Percentiles rank a stretch among this genome's conserved stretches.
phyloP scores from a whole-genome alignment of 2,113 vertebrate species.

The Choloepus hoffmanni region DNA sequence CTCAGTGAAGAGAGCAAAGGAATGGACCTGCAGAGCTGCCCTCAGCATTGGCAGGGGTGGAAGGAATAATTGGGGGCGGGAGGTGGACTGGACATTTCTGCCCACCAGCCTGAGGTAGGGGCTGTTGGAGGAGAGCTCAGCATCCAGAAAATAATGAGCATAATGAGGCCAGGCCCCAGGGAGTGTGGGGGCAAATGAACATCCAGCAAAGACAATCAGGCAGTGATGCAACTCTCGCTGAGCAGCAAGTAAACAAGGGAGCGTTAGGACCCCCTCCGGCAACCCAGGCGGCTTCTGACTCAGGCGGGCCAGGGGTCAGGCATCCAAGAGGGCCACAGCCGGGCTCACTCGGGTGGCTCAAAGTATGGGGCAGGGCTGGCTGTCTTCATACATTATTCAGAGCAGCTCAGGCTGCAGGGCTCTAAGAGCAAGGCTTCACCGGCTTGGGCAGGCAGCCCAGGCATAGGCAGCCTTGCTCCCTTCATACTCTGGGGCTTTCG shows the following conservation, averaged over 20 bases:
- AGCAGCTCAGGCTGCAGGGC: not conserved
- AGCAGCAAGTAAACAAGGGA: constrained; percentile 23
- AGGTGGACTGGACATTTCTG: not conserved
- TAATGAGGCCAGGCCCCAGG: not conserved
- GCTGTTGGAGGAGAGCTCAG: not conserved
- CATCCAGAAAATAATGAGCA: not conserved
- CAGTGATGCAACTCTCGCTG: not conserved
- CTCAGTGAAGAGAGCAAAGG: not conserved
- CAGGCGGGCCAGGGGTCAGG: accelerated
- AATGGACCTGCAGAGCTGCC: not conserved
- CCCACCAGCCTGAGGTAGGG: not conserved
- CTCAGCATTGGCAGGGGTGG: not conserved
- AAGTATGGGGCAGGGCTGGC: not conserved
- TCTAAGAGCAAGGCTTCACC: not conserved
- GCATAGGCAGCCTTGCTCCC: constrained; percentile 5
- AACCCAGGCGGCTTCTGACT: not conserved
- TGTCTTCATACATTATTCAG: constrained; percentile 49
- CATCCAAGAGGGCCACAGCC: not conserved
- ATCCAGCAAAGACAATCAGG: not conserved
- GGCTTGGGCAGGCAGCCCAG: not conserved
- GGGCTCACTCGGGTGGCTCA: not conserved
- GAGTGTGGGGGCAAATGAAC: not conserved
- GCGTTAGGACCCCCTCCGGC: not conserved
- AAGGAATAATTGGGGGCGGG: not conserved
- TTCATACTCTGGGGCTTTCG: not conserved